phyloP scores from a whole-genome alignment of 2,113 vertebrate genomes.

The Xenus cinereus region DNA sequence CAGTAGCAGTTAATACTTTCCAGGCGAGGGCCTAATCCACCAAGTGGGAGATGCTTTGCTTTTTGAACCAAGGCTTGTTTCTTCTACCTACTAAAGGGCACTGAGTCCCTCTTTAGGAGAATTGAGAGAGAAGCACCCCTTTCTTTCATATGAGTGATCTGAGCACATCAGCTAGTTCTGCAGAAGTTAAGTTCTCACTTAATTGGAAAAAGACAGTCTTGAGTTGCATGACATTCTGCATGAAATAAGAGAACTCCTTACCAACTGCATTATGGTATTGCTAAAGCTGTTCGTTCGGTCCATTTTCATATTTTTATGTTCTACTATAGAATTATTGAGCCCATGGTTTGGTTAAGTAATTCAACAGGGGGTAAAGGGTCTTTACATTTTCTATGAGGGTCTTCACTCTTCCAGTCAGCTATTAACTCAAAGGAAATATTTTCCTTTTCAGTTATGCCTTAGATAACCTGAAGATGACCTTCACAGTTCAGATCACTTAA shows the following conservation, averaged over 20 bases:
- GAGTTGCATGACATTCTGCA: neutral
- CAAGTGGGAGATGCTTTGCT: neutral
- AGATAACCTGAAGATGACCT: neutral
- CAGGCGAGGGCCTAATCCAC: neutral
- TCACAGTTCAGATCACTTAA: neutral
- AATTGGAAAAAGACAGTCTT: neutral
- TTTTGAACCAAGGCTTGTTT: neutral
- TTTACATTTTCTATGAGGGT: neutral
- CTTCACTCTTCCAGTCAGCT: neutral
- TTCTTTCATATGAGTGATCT: neutral
- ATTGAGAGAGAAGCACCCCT: neutral
- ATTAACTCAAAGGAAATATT: slow-evolving; percentile 5
- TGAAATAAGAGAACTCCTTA: neutral
- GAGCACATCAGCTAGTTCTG: neutral
- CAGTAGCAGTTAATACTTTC: neutral
- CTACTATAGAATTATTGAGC: neutral
- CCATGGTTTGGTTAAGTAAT: neutral
- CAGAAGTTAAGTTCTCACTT: neutral
- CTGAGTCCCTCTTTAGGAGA: neutral
- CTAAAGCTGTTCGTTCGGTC: neutral
- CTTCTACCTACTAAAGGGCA: neutral
- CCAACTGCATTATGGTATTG: neutral
- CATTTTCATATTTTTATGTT: neutral
- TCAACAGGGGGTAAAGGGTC: neutral
- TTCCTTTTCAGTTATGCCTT: neutral